Evolutionary conservation across 2,113 vertebrate genomes (phyloP).

Genomic region (Theropithecus gelada): DNA sequence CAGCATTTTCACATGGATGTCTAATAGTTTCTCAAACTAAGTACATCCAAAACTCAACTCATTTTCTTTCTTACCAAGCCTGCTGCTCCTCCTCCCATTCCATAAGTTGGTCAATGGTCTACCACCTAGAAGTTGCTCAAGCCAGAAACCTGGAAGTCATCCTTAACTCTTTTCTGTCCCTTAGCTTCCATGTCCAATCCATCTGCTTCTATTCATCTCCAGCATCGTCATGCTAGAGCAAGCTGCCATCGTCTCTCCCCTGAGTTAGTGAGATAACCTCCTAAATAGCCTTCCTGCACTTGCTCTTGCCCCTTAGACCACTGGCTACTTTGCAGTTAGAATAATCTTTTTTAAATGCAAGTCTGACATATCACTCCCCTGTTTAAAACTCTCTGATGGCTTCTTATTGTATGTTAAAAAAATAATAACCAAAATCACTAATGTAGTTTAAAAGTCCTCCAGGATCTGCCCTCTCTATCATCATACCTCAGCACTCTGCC

Average conservation of each 20-base stretch:
- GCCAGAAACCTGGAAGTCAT: background rate
- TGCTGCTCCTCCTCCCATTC: background rate
- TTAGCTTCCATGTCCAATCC: background rate
- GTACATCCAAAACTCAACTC: background rate
- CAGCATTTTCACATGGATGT: background rate
- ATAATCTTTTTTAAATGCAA: background rate
- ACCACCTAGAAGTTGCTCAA: background rate
- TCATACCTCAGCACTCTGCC: background rate
- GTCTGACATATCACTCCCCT: background rate
- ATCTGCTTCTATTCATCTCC: background rate
- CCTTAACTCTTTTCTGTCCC: background rate
- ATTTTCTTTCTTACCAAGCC: constrained; percentile 4
- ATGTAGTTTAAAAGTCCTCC: background rate
- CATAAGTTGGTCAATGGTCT: background rate
- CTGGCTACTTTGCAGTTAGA: background rate
- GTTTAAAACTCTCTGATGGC: background rate
- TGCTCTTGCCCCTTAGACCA: background rate
- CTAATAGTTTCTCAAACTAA: background rate
- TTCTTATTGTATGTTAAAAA: background rate
- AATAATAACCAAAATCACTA: background rate
- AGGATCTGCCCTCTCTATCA: background rate
- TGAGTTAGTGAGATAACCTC: background rate
- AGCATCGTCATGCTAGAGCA: background rate
- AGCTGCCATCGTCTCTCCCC: background rate
- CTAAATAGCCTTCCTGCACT: background rate